These are phyloP conservation scores for Sinhomidia bicolor DNA, from an alignment of 2,888 invertebrate genomes.

Conservation along the genomic window DNA sequence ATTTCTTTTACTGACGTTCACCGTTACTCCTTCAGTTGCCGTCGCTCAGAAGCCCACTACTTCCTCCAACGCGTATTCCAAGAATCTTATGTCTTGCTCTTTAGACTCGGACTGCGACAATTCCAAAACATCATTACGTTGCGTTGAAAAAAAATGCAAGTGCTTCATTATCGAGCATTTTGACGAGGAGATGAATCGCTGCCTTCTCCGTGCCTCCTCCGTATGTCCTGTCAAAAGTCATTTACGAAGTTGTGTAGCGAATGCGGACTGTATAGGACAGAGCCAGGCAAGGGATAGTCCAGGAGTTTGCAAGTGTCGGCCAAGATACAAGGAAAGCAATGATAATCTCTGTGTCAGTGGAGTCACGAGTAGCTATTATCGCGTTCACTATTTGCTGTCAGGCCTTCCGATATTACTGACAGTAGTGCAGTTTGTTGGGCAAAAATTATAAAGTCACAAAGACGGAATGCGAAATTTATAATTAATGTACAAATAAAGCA, in stretches of 20 bases:
- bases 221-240: conserved; percentile 44
- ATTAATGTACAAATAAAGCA: too few relatives aligned
- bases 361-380: neutral
- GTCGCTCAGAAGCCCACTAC: neutral
- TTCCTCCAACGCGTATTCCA: neutral
- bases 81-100: conserved; percentile 11
- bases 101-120: conserved; percentile 45
- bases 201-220: conserved; percentile 56
- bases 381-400: neutral
- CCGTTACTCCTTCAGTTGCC: neutral
- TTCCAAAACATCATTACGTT: conserved; percentile 38
- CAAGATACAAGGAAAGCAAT: conserved; percentile 50
- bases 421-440: neutral
- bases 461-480: too few relatives aligned
- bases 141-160: conserved; percentile 46
- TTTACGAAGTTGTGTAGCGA: conserved; percentile 56
- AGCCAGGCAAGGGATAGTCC: neutral
- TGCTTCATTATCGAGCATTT: conserved; percentile 53
- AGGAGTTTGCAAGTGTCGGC: conserved; percentile 53
- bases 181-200: conserved; percentile 60
- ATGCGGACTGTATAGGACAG: conserved; percentile 37
- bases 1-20: neutral
- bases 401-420: neutral
- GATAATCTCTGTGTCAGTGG: conserved; percentile 53
- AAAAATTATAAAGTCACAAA: too few relatives aligned